Percentiles rank a stretch among this genome's conserved stretches.
These are phyloP conservation scores for Anthrax anthrax DNA, from an alignment of 2,888 invertebrate species.

Conservation along the genomic window DNA sequence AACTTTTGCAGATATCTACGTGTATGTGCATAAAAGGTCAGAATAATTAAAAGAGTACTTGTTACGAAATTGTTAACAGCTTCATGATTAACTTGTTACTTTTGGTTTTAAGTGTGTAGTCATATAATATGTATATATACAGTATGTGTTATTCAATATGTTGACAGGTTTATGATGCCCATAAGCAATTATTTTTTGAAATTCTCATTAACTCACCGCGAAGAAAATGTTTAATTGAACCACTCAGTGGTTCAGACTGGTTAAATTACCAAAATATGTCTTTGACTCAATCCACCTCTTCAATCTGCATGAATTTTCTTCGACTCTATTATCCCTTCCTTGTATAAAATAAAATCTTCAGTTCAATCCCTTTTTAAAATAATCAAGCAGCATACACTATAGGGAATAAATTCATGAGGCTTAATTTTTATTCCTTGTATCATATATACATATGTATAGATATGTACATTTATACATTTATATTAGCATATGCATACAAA, in stretches of 20 bases:
- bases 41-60: background rate
- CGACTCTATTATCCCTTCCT: background rate
- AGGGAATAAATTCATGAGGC: constrained; percentile 9
- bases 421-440: constrained; percentile 4
- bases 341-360: background rate
- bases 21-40: too few species aligned
- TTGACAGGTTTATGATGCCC: background rate
- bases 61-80: background rate
- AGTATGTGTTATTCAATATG: background rate
- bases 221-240: background rate
- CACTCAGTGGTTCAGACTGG: background rate
- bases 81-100: background rate
- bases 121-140: background rate
- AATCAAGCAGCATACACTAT: constrained; percentile 2
- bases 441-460: too few species aligned
- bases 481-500: too few species aligned
- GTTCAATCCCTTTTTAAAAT: background rate
- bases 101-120: background rate
- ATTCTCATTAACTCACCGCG: background rate
- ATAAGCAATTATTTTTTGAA: background rate
- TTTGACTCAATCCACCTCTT: background rate
- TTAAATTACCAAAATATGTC: background rate
- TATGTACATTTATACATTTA: too few species aligned
- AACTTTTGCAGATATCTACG: too few species aligned
- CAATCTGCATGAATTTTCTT: background rate